Base-by-base conservation (phyloP, 2,797 vertebrate genomes). In the Sandelia bainsii region DNA sequence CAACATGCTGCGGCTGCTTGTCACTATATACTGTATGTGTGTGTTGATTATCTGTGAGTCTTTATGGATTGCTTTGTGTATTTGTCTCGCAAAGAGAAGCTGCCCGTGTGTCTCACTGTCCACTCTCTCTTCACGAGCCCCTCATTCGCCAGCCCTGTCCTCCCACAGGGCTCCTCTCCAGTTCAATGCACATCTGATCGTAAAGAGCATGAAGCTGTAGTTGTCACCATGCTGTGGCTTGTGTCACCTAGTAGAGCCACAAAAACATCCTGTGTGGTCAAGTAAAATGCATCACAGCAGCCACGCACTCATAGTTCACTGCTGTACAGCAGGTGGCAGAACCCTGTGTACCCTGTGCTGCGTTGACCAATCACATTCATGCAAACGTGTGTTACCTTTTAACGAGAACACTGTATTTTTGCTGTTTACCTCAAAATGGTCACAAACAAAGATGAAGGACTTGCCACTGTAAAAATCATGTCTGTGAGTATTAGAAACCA, bases 1-100 rank as follows among this genome's bases (percentile, higher is more conserved):
- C 46, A 62, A 62, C 62, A 34, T 32, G 54, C 42, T 45, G 20
- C 45, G 27, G 75, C 81, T 76, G 53, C 49, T 14, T 37, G 71
- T 64, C 44, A 58, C 13, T 45, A 1, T 62, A 20, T 37, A 25
- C 32, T 66, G 22, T 68, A 13, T 63, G 27, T 42, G 17, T 53
- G 6, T 29, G 13, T 11, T 17, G 32, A 14, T 48, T 58, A 4
- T 39, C 12, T 58, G 27, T 29, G 13, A 27, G 51, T 56, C n/a
- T 32, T 8, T 39, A 3, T 25, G 40, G 2, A 8, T 49, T 0
- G 17, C 13, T 61, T 23, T 62, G n/a, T 69, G 32, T 60, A 22
- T 71, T 29, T 65, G 17, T 70, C 42, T 32, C 56, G 25, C 20
- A 67, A 25, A 62, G 16, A 57, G 50, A 53, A 25, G 62, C 63